Conservation (phyloP, 2,888 invertebrate species). For the Agrotis exclamationis region DNA sequence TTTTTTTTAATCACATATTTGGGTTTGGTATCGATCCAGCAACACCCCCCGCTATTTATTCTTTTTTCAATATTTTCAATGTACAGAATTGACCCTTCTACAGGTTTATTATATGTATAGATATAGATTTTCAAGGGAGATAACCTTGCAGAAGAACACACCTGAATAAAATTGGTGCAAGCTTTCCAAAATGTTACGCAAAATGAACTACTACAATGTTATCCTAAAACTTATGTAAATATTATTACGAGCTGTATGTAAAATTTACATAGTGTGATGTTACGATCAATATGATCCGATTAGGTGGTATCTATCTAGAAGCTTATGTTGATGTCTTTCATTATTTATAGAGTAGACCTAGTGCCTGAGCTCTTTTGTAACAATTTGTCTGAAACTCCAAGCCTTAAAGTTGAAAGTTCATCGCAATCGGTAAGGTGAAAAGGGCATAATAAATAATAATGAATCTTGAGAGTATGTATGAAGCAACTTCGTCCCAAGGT, state of each 20-base stretch:
- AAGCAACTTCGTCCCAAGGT: conserved; percentile 12
- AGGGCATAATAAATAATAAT: conserved; percentile 17
- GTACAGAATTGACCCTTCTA: too few species aligned
- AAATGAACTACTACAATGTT: background rate
- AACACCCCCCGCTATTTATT: too few species aligned
- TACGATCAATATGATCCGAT: background rate
- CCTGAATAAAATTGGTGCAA: background rate
- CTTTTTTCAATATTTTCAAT: too few species aligned
- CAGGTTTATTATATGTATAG: too few species aligned
- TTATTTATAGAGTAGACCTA: background rate
- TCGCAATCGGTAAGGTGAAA: conserved; percentile 35
- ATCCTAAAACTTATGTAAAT: too few species aligned
- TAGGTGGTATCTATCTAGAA: background rate
- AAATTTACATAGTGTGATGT: background rate
- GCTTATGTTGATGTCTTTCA: background rate
- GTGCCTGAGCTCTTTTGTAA: conserved; percentile 4
- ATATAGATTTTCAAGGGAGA: too few species aligned
- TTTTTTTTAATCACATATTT: too few species aligned
- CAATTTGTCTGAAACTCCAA: background rate
- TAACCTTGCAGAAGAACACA: too few species aligned
- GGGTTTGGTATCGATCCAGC: too few species aligned
- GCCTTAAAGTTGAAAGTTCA: conserved; percentile 28
- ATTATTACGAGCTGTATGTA: background rate
- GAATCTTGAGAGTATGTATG: background rate
- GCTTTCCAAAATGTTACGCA: background rate